Conservation (phyloP, 2,113 vertebrate species). For the Nipponia nippon region DNA sequence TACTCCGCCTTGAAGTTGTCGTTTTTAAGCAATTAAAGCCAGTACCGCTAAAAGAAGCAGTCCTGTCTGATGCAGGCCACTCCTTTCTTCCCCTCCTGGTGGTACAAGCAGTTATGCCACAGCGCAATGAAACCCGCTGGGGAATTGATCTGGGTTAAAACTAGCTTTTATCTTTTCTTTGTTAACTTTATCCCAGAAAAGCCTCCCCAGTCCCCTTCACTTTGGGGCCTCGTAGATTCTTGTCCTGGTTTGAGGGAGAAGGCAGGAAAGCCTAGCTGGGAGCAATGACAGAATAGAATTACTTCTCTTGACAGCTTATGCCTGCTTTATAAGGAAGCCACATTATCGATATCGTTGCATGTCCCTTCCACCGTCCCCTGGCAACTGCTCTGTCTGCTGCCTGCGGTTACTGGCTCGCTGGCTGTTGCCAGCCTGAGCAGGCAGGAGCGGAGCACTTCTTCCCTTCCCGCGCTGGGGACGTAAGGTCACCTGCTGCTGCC, state of each 20-base stretch:
- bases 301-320: not conserved
- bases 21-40: not conserved
- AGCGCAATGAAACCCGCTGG: not conserved
- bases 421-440: not conserved
- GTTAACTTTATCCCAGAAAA: not conserved
- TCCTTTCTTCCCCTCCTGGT: not conserved
- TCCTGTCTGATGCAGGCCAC: not conserved
- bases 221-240: not conserved
- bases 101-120: not conserved
- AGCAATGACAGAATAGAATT: not conserved
- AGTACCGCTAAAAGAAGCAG: not conserved
- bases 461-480: not conserved
- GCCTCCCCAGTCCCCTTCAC: not conserved
- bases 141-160: not conserved
- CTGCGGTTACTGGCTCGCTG: not conserved
- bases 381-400: not conserved
- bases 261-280: not conserved
- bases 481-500: not conserved
- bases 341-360: rapidly evolving
- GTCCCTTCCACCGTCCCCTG: not conserved
- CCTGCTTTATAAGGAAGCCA: not conserved
- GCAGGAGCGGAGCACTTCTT: not conserved
- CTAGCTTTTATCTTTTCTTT: not conserved
- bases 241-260: not conserved
- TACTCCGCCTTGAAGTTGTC: rapidly evolving